These are phyloP conservation scores for Tholera decimalis DNA, from an alignment of 2,888 invertebrate genomes.

Conservation along the genomic window DNA sequence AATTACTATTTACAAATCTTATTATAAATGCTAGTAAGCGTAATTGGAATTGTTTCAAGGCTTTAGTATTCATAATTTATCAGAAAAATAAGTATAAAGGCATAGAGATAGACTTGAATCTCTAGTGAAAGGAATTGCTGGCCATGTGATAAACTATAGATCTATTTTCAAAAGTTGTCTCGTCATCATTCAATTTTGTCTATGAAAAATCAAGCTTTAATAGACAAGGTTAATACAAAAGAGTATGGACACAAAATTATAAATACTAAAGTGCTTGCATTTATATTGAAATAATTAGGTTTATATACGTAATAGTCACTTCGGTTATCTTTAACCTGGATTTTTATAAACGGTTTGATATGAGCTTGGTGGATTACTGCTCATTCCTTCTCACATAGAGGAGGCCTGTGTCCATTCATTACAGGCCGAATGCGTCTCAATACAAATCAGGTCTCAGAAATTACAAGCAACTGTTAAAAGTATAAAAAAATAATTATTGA, in stretches of 20 bases:
- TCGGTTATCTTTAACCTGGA: neutral
- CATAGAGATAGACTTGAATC: neutral
- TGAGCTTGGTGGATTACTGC: no score
- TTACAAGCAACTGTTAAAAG: slow-evolving; percentile 10
- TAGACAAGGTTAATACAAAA: neutral
- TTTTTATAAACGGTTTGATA: neutral
- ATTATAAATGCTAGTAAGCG: slow-evolving; percentile 57
- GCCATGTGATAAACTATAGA: neutral
- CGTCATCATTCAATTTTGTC: neutral
- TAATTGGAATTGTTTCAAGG: slow-evolving; percentile 42
- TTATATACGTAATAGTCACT: slow-evolving; percentile 30
- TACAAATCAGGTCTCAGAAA: neutral
- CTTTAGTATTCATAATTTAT: slow-evolving; percentile 50
- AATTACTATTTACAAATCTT: slow-evolving; percentile 62
- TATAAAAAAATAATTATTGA: slow-evolving; percentile 51
- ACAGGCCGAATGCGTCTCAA: no score
- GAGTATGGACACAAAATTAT: slow-evolving; percentile 16
- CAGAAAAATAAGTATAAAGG: no score
- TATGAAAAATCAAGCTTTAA: neutral
- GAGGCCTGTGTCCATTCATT: no score
- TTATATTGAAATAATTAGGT: slow-evolving; percentile 47
- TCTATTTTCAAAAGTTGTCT: neutral
- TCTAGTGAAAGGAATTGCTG: no score
- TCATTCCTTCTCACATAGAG: no score
- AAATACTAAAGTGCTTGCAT: slow-evolving; percentile 54